Evolutionary conservation across 2,888 invertebrate genomes (phyloP).

Genomic region (Endotricha flammealis): DNA sequence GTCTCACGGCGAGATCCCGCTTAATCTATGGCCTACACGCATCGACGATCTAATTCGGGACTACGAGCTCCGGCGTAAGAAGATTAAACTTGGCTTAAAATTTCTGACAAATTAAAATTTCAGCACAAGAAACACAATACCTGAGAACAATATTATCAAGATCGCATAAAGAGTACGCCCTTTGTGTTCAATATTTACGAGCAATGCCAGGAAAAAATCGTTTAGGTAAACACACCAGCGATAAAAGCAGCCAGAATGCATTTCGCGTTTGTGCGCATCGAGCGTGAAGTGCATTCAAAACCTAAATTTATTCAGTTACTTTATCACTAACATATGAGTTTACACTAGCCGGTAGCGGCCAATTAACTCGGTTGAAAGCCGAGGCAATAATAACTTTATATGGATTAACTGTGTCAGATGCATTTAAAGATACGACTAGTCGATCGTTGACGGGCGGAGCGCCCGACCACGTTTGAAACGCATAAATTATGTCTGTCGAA

Average conservation of each 20-base stretch:
- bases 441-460: conserved; percentile 38
- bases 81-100: conserved; percentile 46
- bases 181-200: conserved; percentile 57
- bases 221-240: conserved; percentile 54
- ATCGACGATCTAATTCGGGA: conserved; percentile 50
- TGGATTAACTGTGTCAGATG: conserved; percentile 67
- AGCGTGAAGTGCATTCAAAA: conserved; percentile 53
- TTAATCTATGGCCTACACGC: conserved; percentile 56
- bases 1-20: conserved; percentile 44
- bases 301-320: conserved; percentile 58
- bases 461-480: conserved; percentile 43
- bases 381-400: conserved; percentile 67
- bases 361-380: conserved; percentile 65
- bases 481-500: conserved; percentile 39
- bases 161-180: conserved; percentile 46
- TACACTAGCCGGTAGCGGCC: conserved; percentile 60
- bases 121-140: conserved; percentile 40
- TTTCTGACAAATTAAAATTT: conserved; percentile 57
- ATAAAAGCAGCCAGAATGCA: conserved; percentile 50
- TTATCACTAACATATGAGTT: conserved; percentile 61
- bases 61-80: conserved; percentile 31
- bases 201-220: conserved; percentile 48
- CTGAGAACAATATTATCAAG: conserved; percentile 53
- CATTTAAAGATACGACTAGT: conserved; percentile 56
- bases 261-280: conserved; percentile 46